Evolutionary conservation across 2,797 vertebrate genomes (phyloP).

Genomic region (Eospalax fontanierii): DNA sequence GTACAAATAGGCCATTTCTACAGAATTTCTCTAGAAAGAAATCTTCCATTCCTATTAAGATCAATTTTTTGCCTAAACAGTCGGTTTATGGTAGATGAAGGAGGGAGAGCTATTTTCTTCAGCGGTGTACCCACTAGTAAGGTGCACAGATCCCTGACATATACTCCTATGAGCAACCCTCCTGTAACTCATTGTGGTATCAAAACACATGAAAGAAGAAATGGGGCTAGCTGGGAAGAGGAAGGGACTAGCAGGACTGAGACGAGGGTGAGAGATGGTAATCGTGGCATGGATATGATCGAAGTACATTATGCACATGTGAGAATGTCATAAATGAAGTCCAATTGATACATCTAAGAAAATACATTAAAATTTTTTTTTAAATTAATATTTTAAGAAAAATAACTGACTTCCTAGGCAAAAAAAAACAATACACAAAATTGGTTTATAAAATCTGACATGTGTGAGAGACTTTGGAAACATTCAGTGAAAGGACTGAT

Average conservation of each 20-base stretch:
- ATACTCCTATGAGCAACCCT: not conserved
- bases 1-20: not conserved
- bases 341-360: not conserved
- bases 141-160: not conserved
- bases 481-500: not conserved
- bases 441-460: not conserved
- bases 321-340: not conserved
- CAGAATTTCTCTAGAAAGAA: not conserved
- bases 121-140: not conserved
- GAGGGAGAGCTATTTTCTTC: not conserved
- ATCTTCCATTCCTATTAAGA: conserved; percentile 37
- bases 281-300: not conserved
- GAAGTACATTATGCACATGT: too few species aligned
- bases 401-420: not conserved
- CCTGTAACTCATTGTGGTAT: not conserved
- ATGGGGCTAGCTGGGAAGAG: not conserved
- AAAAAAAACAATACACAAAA: not conserved
- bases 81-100: not conserved
- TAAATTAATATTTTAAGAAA: conserved; percentile 3
- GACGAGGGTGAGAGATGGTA: not conserved
- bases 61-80: not conserved
- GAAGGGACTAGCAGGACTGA: too few species aligned
- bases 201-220: not conserved
- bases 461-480: not conserved
- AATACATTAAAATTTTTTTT: not conserved